Conservation (phyloP, 2,113 vertebrate species). For the Nothobranchius kuhntae region DNA sequence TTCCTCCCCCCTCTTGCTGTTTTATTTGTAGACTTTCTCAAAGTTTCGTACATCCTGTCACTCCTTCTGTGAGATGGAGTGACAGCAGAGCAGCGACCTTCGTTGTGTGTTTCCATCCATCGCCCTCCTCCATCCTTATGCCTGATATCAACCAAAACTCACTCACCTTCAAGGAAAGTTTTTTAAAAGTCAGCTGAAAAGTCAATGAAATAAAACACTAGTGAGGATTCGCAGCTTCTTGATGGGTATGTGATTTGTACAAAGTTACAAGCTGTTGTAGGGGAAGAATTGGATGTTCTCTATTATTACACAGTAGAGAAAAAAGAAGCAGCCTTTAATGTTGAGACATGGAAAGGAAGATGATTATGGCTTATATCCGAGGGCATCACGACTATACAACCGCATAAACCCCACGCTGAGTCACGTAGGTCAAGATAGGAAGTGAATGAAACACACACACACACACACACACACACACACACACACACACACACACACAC, state of each 20-base stretch:
- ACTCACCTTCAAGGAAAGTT: background rate
- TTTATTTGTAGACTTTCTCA: slow-evolving; percentile 63
- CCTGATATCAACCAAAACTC: background rate
- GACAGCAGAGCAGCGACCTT: slow-evolving; percentile 33
- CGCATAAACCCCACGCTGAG: slow-evolving; percentile 70
- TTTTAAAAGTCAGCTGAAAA: background rate
- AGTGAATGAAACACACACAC: slow-evolving; percentile 45
- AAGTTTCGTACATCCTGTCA: slow-evolving; percentile 48
- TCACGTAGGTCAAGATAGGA: slow-evolving; percentile 65
- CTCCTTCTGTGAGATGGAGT: slow-evolving; percentile 27
- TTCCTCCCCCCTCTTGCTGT: slow-evolving; percentile 59
- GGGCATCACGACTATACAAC: slow-evolving; percentile 72
- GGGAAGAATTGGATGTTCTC: slow-evolving; percentile 64
- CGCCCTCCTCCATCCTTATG: slow-evolving; percentile 9
- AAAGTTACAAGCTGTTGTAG: slow-evolving; percentile 69
- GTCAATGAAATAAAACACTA: slow-evolving; percentile 41
- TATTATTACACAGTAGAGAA: slow-evolving; percentile 74
- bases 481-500: slow-evolving; percentile 14
- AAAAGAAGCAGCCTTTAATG: slow-evolving; percentile 71
- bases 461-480: slow-evolving; percentile 17
- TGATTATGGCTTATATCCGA: slow-evolving; percentile 73
- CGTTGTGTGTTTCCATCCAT: slow-evolving; percentile 22
- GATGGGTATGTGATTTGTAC: slow-evolving; percentile 66
- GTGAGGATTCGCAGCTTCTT: slow-evolving; percentile 37
- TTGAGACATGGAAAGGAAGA: slow-evolving; percentile 67